phyloP scores from a whole-genome alignment of 2,797 vertebrate species.

The Ctenopoma kingsleyae region DNA sequence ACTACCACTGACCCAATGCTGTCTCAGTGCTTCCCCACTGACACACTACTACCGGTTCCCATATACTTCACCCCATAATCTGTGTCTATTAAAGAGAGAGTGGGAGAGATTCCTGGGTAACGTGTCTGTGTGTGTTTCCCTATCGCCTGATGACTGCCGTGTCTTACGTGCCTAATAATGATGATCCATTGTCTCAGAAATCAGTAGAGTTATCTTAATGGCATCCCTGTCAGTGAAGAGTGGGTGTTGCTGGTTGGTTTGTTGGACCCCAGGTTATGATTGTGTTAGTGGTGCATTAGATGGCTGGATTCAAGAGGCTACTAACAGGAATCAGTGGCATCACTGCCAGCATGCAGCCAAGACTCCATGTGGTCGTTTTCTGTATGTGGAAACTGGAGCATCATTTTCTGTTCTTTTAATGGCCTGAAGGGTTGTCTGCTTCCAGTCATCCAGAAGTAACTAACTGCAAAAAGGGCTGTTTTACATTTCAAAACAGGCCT shows the following conservation, averaged over 20 bases:
- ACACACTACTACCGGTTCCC: slow-evolving; percentile 71
- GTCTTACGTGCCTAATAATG: slow-evolving; percentile 59
- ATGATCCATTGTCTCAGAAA: slow-evolving; percentile 51
- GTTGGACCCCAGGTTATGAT: slow-evolving; percentile 43
- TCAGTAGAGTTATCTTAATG: slow-evolving; percentile 52
- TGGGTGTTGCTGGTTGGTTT: slow-evolving; percentile 46
- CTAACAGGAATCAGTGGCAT: slow-evolving; percentile 40
- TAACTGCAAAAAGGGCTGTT: slow-evolving; percentile 62
- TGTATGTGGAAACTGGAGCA: slow-evolving; percentile 10
- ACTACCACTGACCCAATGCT: slow-evolving; percentile 79
- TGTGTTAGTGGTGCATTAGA: slow-evolving; percentile 52
- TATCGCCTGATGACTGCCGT: slow-evolving; percentile 49
- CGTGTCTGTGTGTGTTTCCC: slow-evolving; percentile 10
- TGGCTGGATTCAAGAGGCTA: slow-evolving; percentile 42
- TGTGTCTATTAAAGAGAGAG: slow-evolving; percentile 19
- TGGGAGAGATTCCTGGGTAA: not conserved
- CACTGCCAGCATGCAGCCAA: slow-evolving; percentile 11
- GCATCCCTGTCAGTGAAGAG: slow-evolving; percentile 51
- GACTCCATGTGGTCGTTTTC: not conserved
- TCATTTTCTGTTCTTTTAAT: slow-evolving; percentile 64
- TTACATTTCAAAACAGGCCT: slow-evolving; percentile 54
- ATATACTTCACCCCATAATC: slow-evolving; percentile 25
- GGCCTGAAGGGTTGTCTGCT: slow-evolving; percentile 64
- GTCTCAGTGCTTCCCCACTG: slow-evolving; percentile 71
- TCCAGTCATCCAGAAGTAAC: slow-evolving; percentile 74